These are phyloP conservation scores for Manis crassicaudata DNA, from an alignment of 2,797 vertebrate genomes.

Conservation along the genomic window DNA sequence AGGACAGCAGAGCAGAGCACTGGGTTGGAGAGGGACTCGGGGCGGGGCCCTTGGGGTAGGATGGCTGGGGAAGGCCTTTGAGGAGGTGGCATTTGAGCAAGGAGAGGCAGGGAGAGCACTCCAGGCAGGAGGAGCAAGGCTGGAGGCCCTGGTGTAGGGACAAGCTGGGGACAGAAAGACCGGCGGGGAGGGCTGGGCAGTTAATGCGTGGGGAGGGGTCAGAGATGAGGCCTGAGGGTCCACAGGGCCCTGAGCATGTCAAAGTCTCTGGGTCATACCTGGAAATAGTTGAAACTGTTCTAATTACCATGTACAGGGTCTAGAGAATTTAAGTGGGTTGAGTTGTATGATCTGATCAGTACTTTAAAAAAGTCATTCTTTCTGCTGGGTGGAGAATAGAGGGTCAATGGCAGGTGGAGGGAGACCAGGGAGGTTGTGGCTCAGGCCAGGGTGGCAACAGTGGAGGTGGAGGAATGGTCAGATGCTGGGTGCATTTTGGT, in stretches of 20 bases:
- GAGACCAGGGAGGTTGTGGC: background rate
- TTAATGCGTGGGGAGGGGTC: background rate
- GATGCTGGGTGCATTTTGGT: background rate
- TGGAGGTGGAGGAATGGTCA: background rate
- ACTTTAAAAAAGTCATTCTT: background rate
- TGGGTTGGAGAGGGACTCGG: background rate
- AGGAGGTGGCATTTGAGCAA: background rate
- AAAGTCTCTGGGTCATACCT: background rate
- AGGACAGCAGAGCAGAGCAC: background rate
- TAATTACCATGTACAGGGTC: too few species aligned
- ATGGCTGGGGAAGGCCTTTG: background rate
- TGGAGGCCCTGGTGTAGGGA: background rate
- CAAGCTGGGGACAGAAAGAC: background rate
- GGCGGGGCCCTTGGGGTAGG: background rate
- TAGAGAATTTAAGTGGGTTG: background rate
- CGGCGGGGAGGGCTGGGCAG: fast-evolving
- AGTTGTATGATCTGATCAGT: background rate
- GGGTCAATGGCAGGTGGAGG: background rate
- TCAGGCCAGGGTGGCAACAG: background rate
- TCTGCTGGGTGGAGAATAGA: background rate
- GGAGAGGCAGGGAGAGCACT: background rate
- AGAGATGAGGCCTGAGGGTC: background rate
- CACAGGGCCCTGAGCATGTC: background rate
- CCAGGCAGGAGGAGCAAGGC: background rate
- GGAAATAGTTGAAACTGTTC: background rate